Percentiles rank a stretch among this genome's conserved stretches.
Conservation (phyloP, 2,113 vertebrate genomes). For the Toxostoma redivivum region DNA sequence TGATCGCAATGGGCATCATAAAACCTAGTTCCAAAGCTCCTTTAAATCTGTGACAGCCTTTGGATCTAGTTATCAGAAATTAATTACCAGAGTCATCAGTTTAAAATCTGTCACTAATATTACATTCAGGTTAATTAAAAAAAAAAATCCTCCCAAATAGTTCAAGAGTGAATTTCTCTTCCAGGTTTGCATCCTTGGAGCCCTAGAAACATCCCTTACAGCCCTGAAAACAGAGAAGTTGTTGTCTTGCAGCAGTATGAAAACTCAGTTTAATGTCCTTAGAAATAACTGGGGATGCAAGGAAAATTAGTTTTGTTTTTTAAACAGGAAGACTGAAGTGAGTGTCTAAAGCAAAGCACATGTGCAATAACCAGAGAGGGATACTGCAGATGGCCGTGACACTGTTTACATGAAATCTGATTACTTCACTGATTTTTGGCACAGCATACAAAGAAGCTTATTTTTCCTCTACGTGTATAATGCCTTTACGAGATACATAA, state of each 20-base stretch:
- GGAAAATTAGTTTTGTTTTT: not conserved
- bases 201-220: not conserved
- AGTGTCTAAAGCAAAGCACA: not conserved
- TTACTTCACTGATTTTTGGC: conserved; percentile 58
- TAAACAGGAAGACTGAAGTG: not conserved
- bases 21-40: not conserved
- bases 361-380: conserved; percentile 28
- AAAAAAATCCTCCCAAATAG: not conserved
- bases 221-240: not conserved
- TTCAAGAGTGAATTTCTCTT: not conserved
- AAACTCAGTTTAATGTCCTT: not conserved
- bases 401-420: conserved; percentile 58
- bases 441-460: conserved; percentile 26
- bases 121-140: not conserved
- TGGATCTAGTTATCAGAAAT: not conserved
- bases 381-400: conserved; percentile 62
- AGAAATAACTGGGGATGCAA: not conserved
- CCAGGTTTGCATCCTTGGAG: rapidly evolving
- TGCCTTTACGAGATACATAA: conserved; percentile 55
- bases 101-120: not conserved
- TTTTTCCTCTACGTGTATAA: conserved; percentile 55
- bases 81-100: not conserved
- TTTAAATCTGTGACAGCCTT: not conserved
- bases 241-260: not conserved
- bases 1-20: not conserved